These are phyloP conservation scores for Xiphorhynchus elegans DNA, from an alignment of 2,113 vertebrate genomes.

Conservation along the genomic window DNA sequence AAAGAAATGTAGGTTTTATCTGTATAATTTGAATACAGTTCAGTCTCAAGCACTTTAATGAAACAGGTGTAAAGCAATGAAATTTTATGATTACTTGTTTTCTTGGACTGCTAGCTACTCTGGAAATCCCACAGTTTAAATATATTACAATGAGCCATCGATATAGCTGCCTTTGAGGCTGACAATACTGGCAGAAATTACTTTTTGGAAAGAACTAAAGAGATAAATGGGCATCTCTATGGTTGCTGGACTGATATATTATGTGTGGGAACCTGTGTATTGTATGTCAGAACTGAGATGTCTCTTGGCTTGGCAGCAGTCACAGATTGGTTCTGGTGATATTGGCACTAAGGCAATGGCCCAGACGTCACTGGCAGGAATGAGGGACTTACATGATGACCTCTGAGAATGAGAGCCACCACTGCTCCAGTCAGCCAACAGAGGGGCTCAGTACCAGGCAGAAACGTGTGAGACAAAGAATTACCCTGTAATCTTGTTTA, in stretches of 20 bases:
- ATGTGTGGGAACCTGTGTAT: neutral
- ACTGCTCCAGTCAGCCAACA: neutral
- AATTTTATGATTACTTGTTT: neutral
- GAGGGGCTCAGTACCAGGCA: neutral
- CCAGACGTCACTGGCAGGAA: slow-evolving; percentile 13
- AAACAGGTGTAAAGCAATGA: neutral
- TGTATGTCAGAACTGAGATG: neutral
- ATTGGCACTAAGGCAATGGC: neutral
- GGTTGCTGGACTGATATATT: neutral
- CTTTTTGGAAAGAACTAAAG: neutral
- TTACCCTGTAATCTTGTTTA: neutral
- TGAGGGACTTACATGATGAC: neutral
- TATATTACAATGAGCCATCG: neutral
- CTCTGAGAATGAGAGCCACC: neutral
- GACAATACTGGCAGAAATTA: neutral
- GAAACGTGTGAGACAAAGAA: neutral
- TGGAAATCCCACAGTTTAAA: neutral
- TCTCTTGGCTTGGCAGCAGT: neutral
- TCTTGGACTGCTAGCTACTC: neutral
- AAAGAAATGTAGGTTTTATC: neutral
- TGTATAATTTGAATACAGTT: neutral
- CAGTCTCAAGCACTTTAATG: neutral
- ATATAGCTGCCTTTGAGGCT: neutral
- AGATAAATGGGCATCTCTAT: neutral
- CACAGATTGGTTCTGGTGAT: neutral